Evolutionary conservation across 1,140 invertebrate genomes (phyloP), one percentile per base, ranked within the genome.

Genomic region (Dendroctonus valens): DNA sequence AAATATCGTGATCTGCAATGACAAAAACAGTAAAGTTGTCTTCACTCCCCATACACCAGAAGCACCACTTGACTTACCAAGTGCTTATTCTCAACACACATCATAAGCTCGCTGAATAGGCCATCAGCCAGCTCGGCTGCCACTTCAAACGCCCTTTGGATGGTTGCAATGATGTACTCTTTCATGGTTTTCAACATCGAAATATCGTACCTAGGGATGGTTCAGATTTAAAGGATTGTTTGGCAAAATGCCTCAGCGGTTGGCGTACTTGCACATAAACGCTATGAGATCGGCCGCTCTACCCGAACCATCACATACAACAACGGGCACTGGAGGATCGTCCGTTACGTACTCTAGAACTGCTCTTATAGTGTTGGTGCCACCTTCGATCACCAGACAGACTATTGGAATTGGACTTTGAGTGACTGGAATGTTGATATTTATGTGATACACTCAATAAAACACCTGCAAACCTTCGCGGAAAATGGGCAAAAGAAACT

Each of bases 331-430:
- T 5, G 93, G 92, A 4, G 94, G 94, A 60, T 88, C 89, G 77
- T 97, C 95, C 1, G 94, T 97, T 39, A 99, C 93, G 80, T 98
- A 98, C 77, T 98, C 95, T 66, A 98, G 82, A 53, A 98, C 95
- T 14, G 94, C 92, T 69, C 96, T 85, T 76, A 99, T 94, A 0
- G 96, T 98, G 80, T 97, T 96, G 49, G 93, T 94, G 51, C 96
- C 96, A 61, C 97, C 97, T 80, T 98, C 96, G 73, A 99, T 93
- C 54, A 98, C 93, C 72, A 99, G 85, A 79, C 94, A 97, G 51
- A 99, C 96, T 49, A 98, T 91, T 11, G 96, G 96, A 64, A 95
- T 96, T 74, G 93, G 93, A 74, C 91, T 93, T 78, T 93, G 91
- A 69, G 90, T 91, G 81, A 92, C 91, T 92, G 80, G 54, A 81